These are phyloP conservation scores for Petrocephalus schoutedeni DNA, from an alignment of 2,797 vertebrate species.

Conservation along the genomic window DNA sequence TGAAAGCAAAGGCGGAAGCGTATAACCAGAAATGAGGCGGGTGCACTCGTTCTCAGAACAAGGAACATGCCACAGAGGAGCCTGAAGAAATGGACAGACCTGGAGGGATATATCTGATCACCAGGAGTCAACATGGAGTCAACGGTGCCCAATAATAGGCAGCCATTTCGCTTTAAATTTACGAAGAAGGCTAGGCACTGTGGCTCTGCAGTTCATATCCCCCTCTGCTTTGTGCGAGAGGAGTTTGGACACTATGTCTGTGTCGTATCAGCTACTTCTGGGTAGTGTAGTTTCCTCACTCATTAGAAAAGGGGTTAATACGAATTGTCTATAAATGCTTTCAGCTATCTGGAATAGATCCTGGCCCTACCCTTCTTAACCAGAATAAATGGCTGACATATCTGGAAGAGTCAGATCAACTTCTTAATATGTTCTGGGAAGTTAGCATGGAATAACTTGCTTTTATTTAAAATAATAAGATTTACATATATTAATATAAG, in stretches of 20 bases:
- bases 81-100: neutral
- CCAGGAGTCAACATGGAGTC: neutral
- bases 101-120: neutral
- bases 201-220: neutral
- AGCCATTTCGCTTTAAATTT: neutral
- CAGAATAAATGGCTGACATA: neutral
- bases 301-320: neutral
- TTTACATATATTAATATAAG: constrained; percentile 4
- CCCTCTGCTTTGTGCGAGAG: neutral
- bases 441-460: neutral
- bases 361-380: neutral
- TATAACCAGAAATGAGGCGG: neutral
- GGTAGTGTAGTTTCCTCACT: neutral
- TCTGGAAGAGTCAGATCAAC: neutral
- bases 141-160: neutral
- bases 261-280: neutral
- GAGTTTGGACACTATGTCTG: neutral
- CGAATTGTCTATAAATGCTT: neutral
- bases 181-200: neutral
- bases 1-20: neutral
- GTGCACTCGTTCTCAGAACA: neutral
- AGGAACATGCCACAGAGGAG: neutral
- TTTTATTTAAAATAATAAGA: neutral
- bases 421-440: neutral
- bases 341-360: neutral